Evolutionary conservation across 2,888 invertebrate genomes (phyloP).

Genomic region (Drosophila subsilvestris): DNA sequence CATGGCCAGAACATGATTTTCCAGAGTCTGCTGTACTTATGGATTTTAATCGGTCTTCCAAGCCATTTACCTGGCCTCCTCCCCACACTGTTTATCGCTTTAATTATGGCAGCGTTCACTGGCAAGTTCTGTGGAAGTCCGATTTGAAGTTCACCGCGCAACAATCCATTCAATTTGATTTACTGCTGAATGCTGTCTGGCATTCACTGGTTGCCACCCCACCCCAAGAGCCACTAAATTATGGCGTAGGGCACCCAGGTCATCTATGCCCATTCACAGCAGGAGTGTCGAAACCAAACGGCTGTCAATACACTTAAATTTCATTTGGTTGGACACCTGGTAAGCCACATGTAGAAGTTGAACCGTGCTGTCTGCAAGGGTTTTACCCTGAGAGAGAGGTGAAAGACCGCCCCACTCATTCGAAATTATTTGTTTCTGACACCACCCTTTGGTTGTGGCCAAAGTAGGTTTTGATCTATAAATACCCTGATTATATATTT

Average conservation of each 20-base stretch:
- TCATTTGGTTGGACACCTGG: conserved; percentile 26
- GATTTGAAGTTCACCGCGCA: neutral
- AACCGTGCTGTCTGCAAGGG: conserved; percentile 37
- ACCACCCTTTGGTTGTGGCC: neutral
- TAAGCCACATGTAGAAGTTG: neutral
- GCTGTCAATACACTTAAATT: conserved; percentile 32
- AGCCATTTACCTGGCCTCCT: neutral
- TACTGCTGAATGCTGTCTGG: neutral
- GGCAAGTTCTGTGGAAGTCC: neutral
- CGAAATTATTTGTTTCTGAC: conserved; percentile 29
- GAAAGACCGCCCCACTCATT: neutral
- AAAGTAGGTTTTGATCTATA: conserved; percentile 12
- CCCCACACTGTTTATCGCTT: neutral
- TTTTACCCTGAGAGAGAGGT: neutral
- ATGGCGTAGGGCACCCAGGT: neutral
- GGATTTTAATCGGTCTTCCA: neutral
- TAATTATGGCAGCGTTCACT: neutral
- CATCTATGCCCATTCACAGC: neutral
- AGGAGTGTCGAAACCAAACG: conserved; percentile 5
- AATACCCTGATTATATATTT: neutral
- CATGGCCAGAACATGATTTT: neutral
- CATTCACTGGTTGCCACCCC: neutral
- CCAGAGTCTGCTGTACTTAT: neutral
- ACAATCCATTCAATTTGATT: conserved; percentile 2
- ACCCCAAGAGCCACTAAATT: neutral